Conservation (phyloP, 2,797 vertebrate species). For the Capromys pilorides region DNA sequence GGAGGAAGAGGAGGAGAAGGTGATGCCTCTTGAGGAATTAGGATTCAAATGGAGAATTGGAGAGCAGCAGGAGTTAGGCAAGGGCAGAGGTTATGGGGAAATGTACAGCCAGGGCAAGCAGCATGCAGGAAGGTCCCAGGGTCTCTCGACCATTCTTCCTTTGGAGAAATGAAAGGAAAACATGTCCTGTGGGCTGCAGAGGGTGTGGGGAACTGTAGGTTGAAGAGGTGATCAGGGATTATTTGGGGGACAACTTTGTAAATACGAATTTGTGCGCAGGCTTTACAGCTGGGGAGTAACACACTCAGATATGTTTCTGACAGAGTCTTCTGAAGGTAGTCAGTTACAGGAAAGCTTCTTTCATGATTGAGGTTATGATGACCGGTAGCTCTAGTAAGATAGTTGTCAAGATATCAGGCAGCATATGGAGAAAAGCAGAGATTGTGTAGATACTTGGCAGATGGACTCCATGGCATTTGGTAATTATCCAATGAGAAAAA, state of each 20-base stretch:
- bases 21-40: neutral
- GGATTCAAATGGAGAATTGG: neutral
- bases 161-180: neutral
- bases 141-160: neutral
- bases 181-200: fast-evolving
- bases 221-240: neutral
- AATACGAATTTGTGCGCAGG: neutral
- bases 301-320: neutral
- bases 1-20: neutral
- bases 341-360: neutral
- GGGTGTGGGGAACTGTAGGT: neutral
- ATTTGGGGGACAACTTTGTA: neutral
- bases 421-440: neutral
- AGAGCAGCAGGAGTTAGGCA: neutral
- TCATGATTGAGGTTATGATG: neutral
- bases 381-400: neutral
- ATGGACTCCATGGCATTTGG: neutral
- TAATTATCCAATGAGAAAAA: neutral
- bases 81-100: neutral
- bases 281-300: neutral
- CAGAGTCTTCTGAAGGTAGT: neutral
- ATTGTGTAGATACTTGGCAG: neutral
- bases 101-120: neutral
- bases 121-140: neutral
- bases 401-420: neutral